A percentile compares a stretch with the other conserved stretches of the same genome.
Conservation (phyloP, 2,888 invertebrate genomes). For the Stenodema calcarata region DNA sequence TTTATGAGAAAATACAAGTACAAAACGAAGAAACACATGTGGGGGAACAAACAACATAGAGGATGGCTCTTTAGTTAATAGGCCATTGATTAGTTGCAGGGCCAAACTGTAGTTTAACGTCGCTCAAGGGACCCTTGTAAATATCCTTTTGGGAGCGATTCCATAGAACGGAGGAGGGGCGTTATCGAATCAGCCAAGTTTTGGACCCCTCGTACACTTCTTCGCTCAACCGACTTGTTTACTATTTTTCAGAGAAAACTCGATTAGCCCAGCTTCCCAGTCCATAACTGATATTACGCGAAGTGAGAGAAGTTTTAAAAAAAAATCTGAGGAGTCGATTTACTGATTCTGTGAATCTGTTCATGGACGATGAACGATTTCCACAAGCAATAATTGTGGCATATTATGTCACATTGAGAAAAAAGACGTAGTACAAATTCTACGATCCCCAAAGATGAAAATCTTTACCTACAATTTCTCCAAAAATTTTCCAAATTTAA, state of each 20-base stretch:
- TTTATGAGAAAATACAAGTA: too few relatives aligned
- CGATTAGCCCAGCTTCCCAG: not conserved
- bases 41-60: not conserved
- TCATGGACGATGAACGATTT: too few relatives aligned
- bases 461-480: too few relatives aligned
- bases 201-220: not conserved
- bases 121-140: slow-evolving; percentile 36
- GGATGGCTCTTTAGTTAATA: slow-evolving; percentile 30
- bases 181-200: slow-evolving; percentile 45
- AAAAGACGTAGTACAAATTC: too few relatives aligned
- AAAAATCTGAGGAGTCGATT: not conserved
- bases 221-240: not conserved
- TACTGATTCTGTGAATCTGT: too few relatives aligned
- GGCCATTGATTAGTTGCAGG: slow-evolving; percentile 41
- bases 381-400: too few relatives aligned
- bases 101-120: slow-evolving; percentile 34
- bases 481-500: too few relatives aligned
- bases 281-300: not conserved
- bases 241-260: slow-evolving; percentile 11
- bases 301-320: not conserved
- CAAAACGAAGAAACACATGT: not conserved
- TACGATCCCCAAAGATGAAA: too few relatives aligned
- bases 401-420: too few relatives aligned
- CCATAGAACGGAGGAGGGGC: slow-evolving; percentile 25
- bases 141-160: slow-evolving; percentile 45